These are phyloP conservation scores for Pyxicephalus adspersus DNA, from an alignment of 2,113 vertebrate genomes.

Conservation along the genomic window DNA sequence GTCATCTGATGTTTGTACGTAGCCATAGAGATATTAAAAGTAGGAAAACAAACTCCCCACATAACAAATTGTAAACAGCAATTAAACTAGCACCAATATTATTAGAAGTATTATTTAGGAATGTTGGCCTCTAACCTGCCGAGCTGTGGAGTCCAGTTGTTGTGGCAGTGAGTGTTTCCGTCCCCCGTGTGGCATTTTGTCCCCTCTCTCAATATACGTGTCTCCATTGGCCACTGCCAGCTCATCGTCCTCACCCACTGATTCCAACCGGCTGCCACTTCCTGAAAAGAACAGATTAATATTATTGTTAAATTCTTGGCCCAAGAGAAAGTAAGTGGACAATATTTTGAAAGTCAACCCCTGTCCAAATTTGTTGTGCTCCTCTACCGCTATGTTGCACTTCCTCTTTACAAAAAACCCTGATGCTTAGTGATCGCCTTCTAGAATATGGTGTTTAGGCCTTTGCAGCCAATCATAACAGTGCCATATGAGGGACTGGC, in stretches of 20 bases:
- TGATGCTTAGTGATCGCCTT: too few species aligned
- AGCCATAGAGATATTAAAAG: too few species aligned
- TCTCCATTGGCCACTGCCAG: conserved; percentile 83
- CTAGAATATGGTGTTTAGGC: too few species aligned
- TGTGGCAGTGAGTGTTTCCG: conserved; percentile 94
- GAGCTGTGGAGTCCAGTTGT: conserved; percentile 79
- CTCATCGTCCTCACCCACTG: conserved; percentile 94
- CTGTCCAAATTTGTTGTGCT: not conserved
- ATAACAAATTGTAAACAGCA: too few species aligned
- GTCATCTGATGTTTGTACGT: too few species aligned
- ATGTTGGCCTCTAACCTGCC: conserved; percentile 77
- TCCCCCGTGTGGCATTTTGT: conserved; percentile 79
- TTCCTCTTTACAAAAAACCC: too few species aligned
- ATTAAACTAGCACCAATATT: not conserved
- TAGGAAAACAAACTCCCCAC: too few species aligned
- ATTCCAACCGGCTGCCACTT: conserved; percentile 84
- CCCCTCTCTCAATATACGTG: conserved; percentile 68
- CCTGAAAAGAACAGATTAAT: conserved; percentile 66
- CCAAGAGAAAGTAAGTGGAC: not conserved
- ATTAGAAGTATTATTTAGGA: not conserved
- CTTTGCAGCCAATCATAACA: too few species aligned
- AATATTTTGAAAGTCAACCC: not conserved
- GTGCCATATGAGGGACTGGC: too few species aligned
- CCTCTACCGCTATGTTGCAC: too few species aligned
- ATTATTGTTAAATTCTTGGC: too few species aligned